Conservation (phyloP, 2,797 vertebrate genomes). For the Chloroceryle inda region DNA sequence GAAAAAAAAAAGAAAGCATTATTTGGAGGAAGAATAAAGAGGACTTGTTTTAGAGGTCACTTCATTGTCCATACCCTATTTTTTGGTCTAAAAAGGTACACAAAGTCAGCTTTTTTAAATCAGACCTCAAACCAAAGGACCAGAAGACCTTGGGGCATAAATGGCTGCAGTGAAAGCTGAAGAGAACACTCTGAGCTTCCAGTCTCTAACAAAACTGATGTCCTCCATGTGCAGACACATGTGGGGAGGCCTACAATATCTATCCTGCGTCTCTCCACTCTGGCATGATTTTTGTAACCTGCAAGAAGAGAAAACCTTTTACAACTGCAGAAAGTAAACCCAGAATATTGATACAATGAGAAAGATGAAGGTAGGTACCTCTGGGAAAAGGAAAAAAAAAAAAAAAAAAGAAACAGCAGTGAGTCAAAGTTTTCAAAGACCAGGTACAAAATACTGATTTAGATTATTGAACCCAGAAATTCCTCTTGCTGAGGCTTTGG, state of each 20-base stretch:
- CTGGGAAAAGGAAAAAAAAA: not conserved
- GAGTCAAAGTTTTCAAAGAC: not conserved
- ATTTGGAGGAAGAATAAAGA: not conserved
- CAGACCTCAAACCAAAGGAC: not conserved
- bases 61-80: not conserved
- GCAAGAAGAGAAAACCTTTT: not conserved
- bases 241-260: not conserved
- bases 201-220: not conserved
- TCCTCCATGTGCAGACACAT: not conserved
- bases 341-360: not conserved
- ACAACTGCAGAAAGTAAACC: not conserved
- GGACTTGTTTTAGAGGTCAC: not conserved
- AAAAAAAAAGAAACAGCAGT: not conserved
- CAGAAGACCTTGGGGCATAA: not conserved
- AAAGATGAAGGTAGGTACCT: not conserved
- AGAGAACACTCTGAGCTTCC: not conserved
- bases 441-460: not conserved
- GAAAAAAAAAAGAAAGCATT: not conserved
- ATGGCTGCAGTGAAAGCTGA: not conserved
- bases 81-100: not conserved
- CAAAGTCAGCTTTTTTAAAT: not conserved
- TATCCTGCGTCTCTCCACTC: not conserved
- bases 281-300: not conserved
- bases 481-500: not conserved
- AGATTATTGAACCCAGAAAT: not conserved